Percentiles rank a stretch among this genome's conserved stretches.
phyloP scores from a whole-genome alignment of 2,888 invertebrate species.

The Ophonus ardosiacus region DNA sequence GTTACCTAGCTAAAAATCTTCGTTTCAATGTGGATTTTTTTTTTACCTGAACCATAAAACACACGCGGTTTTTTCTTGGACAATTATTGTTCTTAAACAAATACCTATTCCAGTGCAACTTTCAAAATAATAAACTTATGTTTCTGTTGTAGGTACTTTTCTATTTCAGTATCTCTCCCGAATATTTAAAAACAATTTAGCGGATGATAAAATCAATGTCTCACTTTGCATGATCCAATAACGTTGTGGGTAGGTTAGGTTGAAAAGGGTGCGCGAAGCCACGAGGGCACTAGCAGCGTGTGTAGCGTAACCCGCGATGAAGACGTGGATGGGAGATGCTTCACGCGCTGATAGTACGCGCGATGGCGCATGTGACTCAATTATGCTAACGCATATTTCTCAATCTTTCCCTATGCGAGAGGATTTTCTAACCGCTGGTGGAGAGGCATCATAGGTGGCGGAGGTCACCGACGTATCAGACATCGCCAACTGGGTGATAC shows the following conservation, averaged over 20 bases:
- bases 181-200: constrained; percentile 39
- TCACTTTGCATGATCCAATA: constrained; percentile 57
- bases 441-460: not conserved
- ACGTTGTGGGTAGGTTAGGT: constrained; percentile 17
- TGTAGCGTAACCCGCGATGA: constrained; percentile 26
- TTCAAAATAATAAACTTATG: too few species aligned
- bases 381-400: constrained; percentile 72
- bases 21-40: too few species aligned
- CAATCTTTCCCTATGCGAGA: constrained; percentile 68
- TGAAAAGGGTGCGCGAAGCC: not conserved
- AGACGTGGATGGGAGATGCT: not conserved
- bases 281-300: constrained; percentile 7
- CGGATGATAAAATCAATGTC: constrained; percentile 51
- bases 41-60: too few species aligned
- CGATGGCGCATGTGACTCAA: constrained; percentile 71
- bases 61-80: too few species aligned
- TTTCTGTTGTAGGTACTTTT: too few species aligned
- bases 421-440: constrained; percentile 2
- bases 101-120: too few species aligned
- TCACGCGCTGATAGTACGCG: constrained; percentile 68
- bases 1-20: too few species aligned
- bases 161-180: not conserved
- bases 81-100: too few species aligned
- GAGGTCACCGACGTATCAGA: too few species aligned
- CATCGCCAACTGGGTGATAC: too few species aligned